Conservation (phyloP, 2,797 vertebrate species). For the Heteromormyrus szaboi region DNA sequence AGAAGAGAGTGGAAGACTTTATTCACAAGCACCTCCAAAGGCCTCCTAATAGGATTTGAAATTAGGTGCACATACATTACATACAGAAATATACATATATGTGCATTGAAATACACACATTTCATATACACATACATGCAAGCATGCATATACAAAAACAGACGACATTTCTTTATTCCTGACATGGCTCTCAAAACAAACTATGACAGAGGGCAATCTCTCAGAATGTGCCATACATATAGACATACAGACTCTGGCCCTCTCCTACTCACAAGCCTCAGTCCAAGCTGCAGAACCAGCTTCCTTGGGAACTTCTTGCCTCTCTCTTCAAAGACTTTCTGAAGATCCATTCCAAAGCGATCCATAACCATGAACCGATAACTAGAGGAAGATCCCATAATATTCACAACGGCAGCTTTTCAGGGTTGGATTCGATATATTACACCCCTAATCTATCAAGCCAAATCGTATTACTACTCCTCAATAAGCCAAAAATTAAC, state of each 20-base stretch:
- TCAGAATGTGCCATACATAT: background rate
- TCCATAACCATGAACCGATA: conserved; percentile 98
- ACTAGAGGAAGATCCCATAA: conserved; percentile 35
- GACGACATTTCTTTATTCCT: background rate
- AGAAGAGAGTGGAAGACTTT: conserved; percentile 18
- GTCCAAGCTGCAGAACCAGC: conserved; percentile 82
- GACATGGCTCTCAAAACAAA: background rate
- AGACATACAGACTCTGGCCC: background rate
- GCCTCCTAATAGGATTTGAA: background rate
- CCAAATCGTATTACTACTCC: background rate
- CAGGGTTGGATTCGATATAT: background rate
- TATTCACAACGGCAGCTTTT: background rate
- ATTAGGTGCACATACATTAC: background rate
- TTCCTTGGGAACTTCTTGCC: conserved; percentile 75
- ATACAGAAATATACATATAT: background rate
- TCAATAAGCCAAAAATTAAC: conserved; percentile 41
- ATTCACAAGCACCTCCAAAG: background rate
- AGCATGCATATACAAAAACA: background rate
- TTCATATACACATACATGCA: background rate
- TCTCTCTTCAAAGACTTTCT: conserved; percentile 83
- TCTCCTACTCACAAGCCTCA: conserved; percentile 76
- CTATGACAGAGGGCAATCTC: background rate
- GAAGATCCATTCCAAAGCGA: conserved; percentile 85
- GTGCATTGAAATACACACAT: background rate
- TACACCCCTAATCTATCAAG: background rate